Conservation (phyloP, 2,113 vertebrate species). For the Campylomormyrus numenius region DNA sequence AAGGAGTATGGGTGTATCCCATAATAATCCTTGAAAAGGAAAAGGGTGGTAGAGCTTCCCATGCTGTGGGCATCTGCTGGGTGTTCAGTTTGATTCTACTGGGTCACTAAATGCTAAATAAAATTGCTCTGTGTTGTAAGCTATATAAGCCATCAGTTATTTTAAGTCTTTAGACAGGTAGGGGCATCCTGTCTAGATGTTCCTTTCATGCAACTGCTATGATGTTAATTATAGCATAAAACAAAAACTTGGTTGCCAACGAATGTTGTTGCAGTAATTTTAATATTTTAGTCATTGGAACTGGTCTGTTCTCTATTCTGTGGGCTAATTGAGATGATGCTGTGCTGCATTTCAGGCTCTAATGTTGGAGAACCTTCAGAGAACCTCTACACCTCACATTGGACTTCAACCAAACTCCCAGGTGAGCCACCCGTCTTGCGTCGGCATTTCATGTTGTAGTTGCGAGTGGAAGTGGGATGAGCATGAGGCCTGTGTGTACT, state of each 20-base stretch:
- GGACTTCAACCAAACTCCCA: constrained; percentile 87
- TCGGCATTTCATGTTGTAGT: background rate
- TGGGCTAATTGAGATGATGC: background rate
- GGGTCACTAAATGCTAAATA: background rate
- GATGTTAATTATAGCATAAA: background rate
- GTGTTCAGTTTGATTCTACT: background rate
- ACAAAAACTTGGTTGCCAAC: background rate
- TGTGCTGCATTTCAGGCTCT: constrained; percentile 65
- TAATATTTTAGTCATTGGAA: background rate
- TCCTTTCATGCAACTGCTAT: background rate
- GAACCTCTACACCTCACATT: constrained; percentile 74
- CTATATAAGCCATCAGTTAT: background rate
- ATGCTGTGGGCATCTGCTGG: background rate
- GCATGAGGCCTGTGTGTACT: background rate
- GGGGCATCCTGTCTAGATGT: background rate
- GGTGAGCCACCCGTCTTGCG: constrained; percentile 47
- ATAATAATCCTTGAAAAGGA: background rate
- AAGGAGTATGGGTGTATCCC: background rate
- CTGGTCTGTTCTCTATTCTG: background rate
- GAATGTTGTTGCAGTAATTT: background rate
- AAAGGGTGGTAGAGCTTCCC: background rate
- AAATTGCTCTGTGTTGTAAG: background rate
- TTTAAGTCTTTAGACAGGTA: background rate
- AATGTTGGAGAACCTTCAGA: constrained; percentile 88
- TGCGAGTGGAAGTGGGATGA: background rate